Percentiles rank a stretch among this genome's conserved stretches.
These are phyloP conservation scores for Mus pahari DNA, from an alignment of 2,113 vertebrate species.

Conservation along the genomic window DNA sequence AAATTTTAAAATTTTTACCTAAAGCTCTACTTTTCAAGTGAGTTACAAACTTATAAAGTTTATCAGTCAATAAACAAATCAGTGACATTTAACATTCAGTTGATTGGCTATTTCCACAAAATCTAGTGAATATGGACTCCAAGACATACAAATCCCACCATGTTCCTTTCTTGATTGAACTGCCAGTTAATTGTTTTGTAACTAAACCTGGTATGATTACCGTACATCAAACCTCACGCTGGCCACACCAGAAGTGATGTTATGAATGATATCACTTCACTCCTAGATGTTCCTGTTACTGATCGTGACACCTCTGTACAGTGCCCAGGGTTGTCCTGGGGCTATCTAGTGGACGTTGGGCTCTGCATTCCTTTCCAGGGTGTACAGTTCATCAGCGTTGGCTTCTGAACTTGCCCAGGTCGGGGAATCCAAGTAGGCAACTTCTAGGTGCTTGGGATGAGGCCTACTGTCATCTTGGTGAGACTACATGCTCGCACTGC, in stretches of 20 bases:
- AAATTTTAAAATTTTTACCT: neutral
- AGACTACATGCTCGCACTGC: neutral
- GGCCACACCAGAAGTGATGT: slow-evolving; percentile 44
- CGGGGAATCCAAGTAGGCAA: neutral
- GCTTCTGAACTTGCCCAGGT: slow-evolving; percentile 39
- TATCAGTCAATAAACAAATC: neutral
- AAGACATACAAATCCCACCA: slow-evolving; percentile 51
- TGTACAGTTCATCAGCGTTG: neutral
- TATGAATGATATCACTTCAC: slow-evolving; percentile 35
- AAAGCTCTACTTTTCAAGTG: neutral
- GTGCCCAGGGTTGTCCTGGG: neutral
- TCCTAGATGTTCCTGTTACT: neutral
- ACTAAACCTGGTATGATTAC: slow-evolving; percentile 4
- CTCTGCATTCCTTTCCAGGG: neutral
- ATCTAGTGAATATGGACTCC: slow-evolving; percentile 20
- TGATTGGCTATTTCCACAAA: slow-evolving; percentile 5
- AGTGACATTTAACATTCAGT: neutral
- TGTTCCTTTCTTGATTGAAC: neutral
- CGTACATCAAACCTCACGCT: slow-evolving; percentile 55
- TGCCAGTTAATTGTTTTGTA: slow-evolving; percentile 43
- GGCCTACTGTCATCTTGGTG: neutral
- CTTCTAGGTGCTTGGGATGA: neutral
- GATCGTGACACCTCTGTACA: neutral
- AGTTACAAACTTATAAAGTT: slow-evolving; percentile 31
- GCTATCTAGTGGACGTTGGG: neutral